Percentiles rank a stretch among this genome's conserved stretches.
Evolutionary conservation across 2,113 vertebrate species (phyloP).

Genomic region (Entelurus aequoreus): DNA sequence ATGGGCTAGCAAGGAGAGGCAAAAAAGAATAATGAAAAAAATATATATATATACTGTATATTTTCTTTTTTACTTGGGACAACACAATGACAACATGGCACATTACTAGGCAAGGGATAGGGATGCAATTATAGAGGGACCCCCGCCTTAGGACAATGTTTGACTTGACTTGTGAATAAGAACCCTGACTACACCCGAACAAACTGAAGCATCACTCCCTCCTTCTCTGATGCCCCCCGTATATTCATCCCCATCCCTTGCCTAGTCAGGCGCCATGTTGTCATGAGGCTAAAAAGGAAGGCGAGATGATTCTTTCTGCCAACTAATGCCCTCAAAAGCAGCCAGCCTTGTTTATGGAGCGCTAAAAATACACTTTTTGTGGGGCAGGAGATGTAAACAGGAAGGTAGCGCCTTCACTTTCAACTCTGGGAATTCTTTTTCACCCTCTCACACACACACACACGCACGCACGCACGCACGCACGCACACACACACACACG

Average conservation of each 20-base stretch:
- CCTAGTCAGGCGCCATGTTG: constrained; percentile 47
- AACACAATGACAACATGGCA: too few relatives aligned
- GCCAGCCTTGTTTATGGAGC: constrained; percentile 20
- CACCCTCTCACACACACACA: constrained; percentile 5
- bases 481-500: constrained; percentile 6
- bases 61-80: too few relatives aligned
- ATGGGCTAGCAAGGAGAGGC: too few relatives aligned
- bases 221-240: not conserved
- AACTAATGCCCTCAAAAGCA: constrained; percentile 25
- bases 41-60: too few relatives aligned
- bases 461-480: not conserved
- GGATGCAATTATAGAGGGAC: too few relatives aligned
- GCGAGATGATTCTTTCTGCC: constrained; percentile 21
- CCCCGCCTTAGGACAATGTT: too few relatives aligned
- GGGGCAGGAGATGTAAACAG: constrained; percentile 35
- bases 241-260: constrained; percentile 9
- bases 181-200: too few relatives aligned
- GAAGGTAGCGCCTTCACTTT: constrained; percentile 37
- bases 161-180: too few relatives aligned
- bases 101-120: too few relatives aligned
- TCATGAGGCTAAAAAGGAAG: constrained; percentile 37
- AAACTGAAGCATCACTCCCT: too few relatives aligned
- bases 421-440: constrained; percentile 51
- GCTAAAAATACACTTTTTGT: constrained; percentile 48
- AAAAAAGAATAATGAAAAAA: too few relatives aligned